Evolutionary conservation across 2,888 invertebrate genomes (phyloP).

Genomic region (Smittia aterrima): DNA sequence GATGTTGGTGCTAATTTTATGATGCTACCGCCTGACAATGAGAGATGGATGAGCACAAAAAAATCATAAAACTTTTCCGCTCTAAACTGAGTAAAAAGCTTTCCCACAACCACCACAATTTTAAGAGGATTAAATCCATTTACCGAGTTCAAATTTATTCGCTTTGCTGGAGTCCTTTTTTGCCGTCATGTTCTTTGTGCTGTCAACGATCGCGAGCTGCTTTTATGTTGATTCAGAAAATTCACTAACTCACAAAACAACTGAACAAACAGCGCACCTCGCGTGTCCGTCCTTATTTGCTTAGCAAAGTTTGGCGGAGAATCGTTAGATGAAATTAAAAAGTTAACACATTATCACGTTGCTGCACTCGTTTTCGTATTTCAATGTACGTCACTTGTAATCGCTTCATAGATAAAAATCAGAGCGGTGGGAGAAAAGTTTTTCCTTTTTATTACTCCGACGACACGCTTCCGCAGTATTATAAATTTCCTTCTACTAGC

Average conservation of each 20-base stretch:
- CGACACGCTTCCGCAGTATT: slow-evolving; percentile 39
- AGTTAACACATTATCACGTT: slow-evolving; percentile 40
- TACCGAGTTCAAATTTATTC: slow-evolving; percentile 40
- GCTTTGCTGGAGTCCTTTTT: slow-evolving; percentile 36
- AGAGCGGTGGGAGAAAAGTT: not conserved
- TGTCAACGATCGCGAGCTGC: not conserved
- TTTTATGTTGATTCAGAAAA: not conserved
- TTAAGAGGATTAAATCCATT: slow-evolving; percentile 31
- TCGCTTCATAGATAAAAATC: slow-evolving; percentile 36
- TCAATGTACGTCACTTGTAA: not conserved
- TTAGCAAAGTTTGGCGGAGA: not conserved
- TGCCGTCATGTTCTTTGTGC: slow-evolving; percentile 19
- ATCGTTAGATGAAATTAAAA: slow-evolving; percentile 33
- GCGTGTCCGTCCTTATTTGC: not conserved
- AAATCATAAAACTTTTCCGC: not conserved
- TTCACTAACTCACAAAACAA: not conserved
- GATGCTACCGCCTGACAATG: not conserved
- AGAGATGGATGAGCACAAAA: not conserved
- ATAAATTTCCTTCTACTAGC: slow-evolving; percentile 22
- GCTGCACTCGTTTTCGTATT: slow-evolving; percentile 19
- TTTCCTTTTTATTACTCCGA: slow-evolving; percentile 26
- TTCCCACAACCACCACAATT: not conserved
- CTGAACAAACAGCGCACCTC: not conserved
- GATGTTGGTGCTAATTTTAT: slow-evolving; percentile 25
- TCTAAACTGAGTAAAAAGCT: not conserved